Percentiles rank a stretch among this genome's conserved stretches.
phyloP scores from a whole-genome alignment of 2,113 vertebrate genomes.

The Phylloscopus whistleri region DNA sequence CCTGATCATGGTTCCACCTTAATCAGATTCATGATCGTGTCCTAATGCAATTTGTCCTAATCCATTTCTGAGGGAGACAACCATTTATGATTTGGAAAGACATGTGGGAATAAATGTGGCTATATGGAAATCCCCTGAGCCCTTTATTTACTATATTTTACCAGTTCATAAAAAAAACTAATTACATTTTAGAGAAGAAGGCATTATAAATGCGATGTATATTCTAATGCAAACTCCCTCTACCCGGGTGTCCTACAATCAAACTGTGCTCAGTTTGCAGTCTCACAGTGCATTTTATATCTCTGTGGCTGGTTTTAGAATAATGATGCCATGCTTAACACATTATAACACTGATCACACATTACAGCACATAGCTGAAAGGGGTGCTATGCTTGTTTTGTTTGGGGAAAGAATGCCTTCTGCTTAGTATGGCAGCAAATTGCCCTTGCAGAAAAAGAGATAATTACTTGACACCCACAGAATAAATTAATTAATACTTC shows the following conservation, averaged over 20 bases:
- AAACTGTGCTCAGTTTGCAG: slow-evolving; percentile 2
- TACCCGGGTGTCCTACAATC: slow-evolving; percentile 1
- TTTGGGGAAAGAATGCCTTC: slow-evolving; percentile 13
- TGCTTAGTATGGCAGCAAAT: slow-evolving; percentile 38
- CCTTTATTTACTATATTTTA: slow-evolving; percentile 89
- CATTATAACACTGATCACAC: slow-evolving; percentile 31
- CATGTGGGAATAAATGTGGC: slow-evolving; percentile 88
- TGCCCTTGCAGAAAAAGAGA: slow-evolving; percentile 19
- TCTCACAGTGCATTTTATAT: slow-evolving; percentile 1
- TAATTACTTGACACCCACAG: background rate
- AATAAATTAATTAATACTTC: slow-evolving; percentile 7
- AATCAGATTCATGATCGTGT: slow-evolving; percentile 97
- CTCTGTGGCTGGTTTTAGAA: slow-evolving; percentile 40
- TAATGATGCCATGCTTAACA: background rate
- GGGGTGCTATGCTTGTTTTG: slow-evolving; percentile 12
- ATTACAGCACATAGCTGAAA: slow-evolving; percentile 30
- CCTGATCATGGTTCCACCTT: slow-evolving; percentile 87
- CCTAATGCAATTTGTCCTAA: slow-evolving; percentile 97
- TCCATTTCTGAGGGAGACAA: slow-evolving; percentile 95
- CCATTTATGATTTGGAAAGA: slow-evolving; percentile 94
- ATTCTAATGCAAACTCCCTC: slow-evolving; percentile 43
- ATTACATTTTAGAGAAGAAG: slow-evolving; percentile 83
- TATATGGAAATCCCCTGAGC: slow-evolving; percentile 86
- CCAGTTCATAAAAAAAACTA: slow-evolving; percentile 89
- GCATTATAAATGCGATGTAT: slow-evolving; percentile 43